These are phyloP conservation scores for Hyposmocoma kahamanoa DNA, from an alignment of 1,140 invertebrate genomes.

Conservation along the genomic window DNA sequence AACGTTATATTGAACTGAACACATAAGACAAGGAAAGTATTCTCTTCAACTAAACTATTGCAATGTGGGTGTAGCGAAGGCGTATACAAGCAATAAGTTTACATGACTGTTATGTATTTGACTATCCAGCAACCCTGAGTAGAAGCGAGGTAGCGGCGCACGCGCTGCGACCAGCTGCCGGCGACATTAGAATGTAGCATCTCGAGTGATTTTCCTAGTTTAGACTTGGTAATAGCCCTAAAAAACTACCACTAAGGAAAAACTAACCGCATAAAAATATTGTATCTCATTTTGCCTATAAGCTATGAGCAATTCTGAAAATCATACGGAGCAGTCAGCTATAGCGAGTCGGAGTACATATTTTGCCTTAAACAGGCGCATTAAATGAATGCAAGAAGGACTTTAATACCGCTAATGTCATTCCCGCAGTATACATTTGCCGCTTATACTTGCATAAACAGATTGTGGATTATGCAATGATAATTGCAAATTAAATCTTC, in stretches of 20 bases:
- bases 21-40: too few relatives aligned
- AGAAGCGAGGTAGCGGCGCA: slow-evolving; percentile 63
- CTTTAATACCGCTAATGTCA: slow-evolving; percentile 67
- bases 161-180: slow-evolving; percentile 51
- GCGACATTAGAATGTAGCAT: slow-evolving; percentile 68
- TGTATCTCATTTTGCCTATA: slow-evolving; percentile 67
- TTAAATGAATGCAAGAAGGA: slow-evolving; percentile 67
- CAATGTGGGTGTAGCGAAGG: too few relatives aligned
- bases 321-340: slow-evolving; percentile 66
- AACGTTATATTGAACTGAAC: too few relatives aligned
- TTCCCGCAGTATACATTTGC: slow-evolving; percentile 60
- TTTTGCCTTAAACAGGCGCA: slow-evolving; percentile 62
- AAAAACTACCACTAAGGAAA: slow-evolving; percentile 57
- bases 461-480: slow-evolving; percentile 33
- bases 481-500: neutral
- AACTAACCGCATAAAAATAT: slow-evolving; percentile 70
- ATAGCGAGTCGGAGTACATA: slow-evolving; percentile 59
- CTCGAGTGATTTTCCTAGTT: slow-evolving; percentile 70
- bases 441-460: slow-evolving; percentile 44
- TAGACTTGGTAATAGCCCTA: slow-evolving; percentile 60
- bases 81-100: too few relatives aligned
- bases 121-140: too few relatives aligned
- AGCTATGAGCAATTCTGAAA: slow-evolving; percentile 67
- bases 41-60: too few relatives aligned
- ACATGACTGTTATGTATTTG: too few relatives aligned